Evolutionary conservation across 1,140 invertebrate species (phyloP), one percentile per base, ranked within the genome.

Genomic region (Cylas formicarius): DNA sequence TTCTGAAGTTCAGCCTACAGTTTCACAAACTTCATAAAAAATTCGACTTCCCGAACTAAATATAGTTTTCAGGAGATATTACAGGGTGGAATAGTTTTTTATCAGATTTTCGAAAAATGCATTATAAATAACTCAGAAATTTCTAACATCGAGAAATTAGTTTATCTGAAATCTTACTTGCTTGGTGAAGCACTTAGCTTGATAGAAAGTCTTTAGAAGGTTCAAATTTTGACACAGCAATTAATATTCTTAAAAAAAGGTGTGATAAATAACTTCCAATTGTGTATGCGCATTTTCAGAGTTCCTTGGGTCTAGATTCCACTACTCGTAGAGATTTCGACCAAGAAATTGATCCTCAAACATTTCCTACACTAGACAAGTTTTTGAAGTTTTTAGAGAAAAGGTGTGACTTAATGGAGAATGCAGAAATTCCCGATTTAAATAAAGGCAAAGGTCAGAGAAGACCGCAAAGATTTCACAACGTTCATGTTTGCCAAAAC

Each of bases 231-330:
- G 3, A 3, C 6, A 22, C 14, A 3, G 40, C 40, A 10, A 20
- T 42, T 14, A 21, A 42, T 10, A 20, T 42, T 4, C 20, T 42
- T 4, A 4, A 22, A 4, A 18, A 10, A 14, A 18, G 40, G 4
- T 42, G 23, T 42, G 16, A 31, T 8, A 41, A 41, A 19, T 29
- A 31, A 41, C 20, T 41, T 6, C 20, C 22, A 5, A 21, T 41
- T 16, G 21, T 41, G 19, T 29, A 41, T 19, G 4, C 38, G 9
- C 38, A 29, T 27, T n/a, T n/a, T n/a, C n/a, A n/a, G n/a, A n/a
- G n/a, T n/a, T n/a, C n/a, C n/a, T n/a, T n/a, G n/a, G n/a, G n/a
- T n/a, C n/a, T n/a, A n/a, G n/a, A 28, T 7, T 4, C 17, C 28
- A 27, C 28, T 39, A 4, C 11, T 26, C 10, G 21, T 9, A 4